These are phyloP conservation scores for Metallyticus violacea DNA, from an alignment of 2,888 invertebrate species.

Conservation along the genomic window DNA sequence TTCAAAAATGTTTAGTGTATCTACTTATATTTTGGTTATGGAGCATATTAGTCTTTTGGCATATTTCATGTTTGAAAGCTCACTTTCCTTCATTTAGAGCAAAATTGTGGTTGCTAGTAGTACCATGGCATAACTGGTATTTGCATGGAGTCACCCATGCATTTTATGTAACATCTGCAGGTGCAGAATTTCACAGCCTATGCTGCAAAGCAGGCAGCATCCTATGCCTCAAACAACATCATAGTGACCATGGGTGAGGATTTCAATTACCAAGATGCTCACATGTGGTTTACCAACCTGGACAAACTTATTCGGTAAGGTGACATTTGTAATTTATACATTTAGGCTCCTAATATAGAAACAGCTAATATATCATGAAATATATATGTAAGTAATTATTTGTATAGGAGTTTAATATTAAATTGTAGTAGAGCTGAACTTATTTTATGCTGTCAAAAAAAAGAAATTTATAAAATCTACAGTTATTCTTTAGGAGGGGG, in stretches of 20 bases:
- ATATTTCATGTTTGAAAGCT: too few species aligned
- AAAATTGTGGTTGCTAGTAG: not conserved
- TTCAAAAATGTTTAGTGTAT: too few species aligned
- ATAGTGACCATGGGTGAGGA: slow-evolving; percentile 91
- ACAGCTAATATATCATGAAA: too few species aligned
- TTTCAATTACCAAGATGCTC: slow-evolving; percentile 73
- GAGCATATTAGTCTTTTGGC: too few species aligned
- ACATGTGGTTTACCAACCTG: slow-evolving; percentile 78
- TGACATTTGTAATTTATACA: not conserved
- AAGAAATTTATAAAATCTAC: too few species aligned
- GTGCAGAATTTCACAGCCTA: slow-evolving; percentile 27
- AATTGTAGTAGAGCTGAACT: too few species aligned
- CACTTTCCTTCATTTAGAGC: not conserved
- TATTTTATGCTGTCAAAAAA: too few species aligned
- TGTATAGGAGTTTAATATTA: too few species aligned
- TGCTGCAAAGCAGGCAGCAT: slow-evolving; percentile 18
- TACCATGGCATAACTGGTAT: not conserved
- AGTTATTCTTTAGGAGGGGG: too few species aligned
- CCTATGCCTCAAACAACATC: slow-evolving; percentile 60
- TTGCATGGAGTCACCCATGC: not conserved
- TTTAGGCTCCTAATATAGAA: too few species aligned
- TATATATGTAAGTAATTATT: too few species aligned
- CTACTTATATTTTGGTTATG: too few species aligned
- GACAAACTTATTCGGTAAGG: slow-evolving; percentile 83
- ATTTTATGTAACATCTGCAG: slow-evolving; percentile 17